Conservation (phyloP, 2,888 invertebrate species). For the Diarsia brunnea region DNA sequence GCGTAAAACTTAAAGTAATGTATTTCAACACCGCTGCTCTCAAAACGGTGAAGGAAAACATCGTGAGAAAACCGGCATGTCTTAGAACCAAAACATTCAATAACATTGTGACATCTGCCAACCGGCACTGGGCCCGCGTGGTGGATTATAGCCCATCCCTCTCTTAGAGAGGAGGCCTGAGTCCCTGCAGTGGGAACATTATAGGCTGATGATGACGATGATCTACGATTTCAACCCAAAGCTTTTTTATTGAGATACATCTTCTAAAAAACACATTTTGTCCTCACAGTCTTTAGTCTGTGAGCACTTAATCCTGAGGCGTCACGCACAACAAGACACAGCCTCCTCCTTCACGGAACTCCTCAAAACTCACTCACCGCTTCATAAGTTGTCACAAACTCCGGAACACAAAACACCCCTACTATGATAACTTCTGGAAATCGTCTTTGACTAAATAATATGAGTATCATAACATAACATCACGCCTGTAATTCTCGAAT, state of each 20-base stretch:
- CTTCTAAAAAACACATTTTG: background rate
- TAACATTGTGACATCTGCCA: too few relatives aligned
- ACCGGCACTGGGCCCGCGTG: too few relatives aligned
- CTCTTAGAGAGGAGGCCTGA: too few relatives aligned
- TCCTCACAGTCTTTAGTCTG: conserved; percentile 33
- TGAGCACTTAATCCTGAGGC: conserved; percentile 63
- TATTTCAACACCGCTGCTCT: too few relatives aligned
- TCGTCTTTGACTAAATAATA: background rate
- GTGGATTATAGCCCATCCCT: too few relatives aligned
- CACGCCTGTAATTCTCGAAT: too few relatives aligned
- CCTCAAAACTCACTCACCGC: conserved; percentile 75
- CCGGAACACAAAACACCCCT: conserved; percentile 36
- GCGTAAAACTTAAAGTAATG: too few relatives aligned
- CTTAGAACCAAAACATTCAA: too few relatives aligned
- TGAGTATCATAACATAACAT: background rate
- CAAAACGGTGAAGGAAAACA: too few relatives aligned
- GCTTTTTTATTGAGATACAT: background rate
- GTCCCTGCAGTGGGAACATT: too few relatives aligned
- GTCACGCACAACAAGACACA: conserved; percentile 61
- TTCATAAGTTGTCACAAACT: conserved; percentile 67
- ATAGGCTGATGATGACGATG: too few relatives aligned
- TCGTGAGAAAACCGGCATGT: too few relatives aligned
- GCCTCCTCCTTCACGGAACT: conserved; percentile 65
- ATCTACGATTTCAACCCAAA: background rate
- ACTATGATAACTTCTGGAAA: conserved; percentile 37